Conservation (phyloP, 2,113 vertebrate genomes). For the Tamias sibiricus region DNA sequence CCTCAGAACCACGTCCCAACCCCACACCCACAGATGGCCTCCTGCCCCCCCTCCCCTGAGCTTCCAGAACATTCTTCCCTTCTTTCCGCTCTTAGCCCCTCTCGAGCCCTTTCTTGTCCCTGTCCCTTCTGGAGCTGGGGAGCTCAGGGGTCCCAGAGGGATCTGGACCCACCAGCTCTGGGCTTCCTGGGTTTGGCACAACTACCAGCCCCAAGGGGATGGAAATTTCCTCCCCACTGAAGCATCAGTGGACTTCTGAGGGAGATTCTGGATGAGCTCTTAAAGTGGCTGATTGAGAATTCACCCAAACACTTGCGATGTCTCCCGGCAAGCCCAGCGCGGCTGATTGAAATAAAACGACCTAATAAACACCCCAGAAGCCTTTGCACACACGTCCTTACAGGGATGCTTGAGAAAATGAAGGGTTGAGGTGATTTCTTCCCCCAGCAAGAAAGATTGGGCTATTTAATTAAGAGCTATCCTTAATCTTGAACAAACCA, state of each 20-base stretch:
- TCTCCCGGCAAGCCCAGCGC: neutral
- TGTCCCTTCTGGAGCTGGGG: neutral
- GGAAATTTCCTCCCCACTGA: neutral
- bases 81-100: neutral
- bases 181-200: neutral
- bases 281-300: slow-evolving; percentile 34
- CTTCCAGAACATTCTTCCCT: neutral
- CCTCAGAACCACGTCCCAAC: neutral
- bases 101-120: fast-evolving
- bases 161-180: neutral
- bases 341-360: slow-evolving; percentile 53
- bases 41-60: neutral
- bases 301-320: neutral
- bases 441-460: slow-evolving; percentile 54
- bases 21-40: neutral
- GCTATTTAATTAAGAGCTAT: slow-evolving; percentile 60
- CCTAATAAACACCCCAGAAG: slow-evolving; percentile 57
- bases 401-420: slow-evolving; percentile 46
- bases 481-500: slow-evolving; percentile 67
- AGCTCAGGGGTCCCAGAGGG: neutral
- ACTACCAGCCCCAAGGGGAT: neutral
- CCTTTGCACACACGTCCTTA: neutral
- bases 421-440: slow-evolving; percentile 39
- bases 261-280: slow-evolving; percentile 16
- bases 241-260: neutral